Evolutionary conservation across 2,113 vertebrate genomes (phyloP), one percentile per base, ranked within the genome.

Genomic region (Epinephelus cyanopodus): DNA sequence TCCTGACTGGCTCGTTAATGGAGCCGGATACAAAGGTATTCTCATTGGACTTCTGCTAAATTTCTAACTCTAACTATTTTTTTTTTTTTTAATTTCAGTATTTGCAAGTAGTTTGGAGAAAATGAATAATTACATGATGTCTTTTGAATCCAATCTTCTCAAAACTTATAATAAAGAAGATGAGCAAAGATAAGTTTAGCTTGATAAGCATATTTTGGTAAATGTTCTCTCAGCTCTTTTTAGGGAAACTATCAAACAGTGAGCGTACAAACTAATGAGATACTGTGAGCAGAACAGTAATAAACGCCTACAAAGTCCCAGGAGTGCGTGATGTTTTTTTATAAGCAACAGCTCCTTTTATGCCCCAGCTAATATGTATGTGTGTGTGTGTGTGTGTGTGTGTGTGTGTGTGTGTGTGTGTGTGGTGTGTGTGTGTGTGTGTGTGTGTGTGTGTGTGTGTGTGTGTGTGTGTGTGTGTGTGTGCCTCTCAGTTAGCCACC

Each of bases 1-100:
- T 87, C 96, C 96, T 23, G 98, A 99, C 95, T 99, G 98, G 98
- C 96, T 95, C 92, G 94, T 94, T 65, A 99, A 99, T 91, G 97
- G 96, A 56, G 98, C 97, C 79, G 98, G 98, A 94, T 96, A 97
- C 95, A 96, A 96, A 95, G 98, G 98, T 99, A 94, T 88, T 37
- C 54, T 69, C 47, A 11, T 7, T 13, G 21, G 4, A 65, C 42
- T 6, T 23, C 25, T 29, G 1, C 29, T 25, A 18, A 39, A 19
- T 68, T 33, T 62, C 18, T 29, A 74, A 56, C 53, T 50, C 3
- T 7, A 23, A 25, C 29, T 6, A 70, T 3, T n/a, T 25, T 76
- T 72, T 10, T 10, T 25, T 17, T 50, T 10, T 10, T 25, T 17
- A 29, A n/a, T n/a, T 33, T 47, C 19, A 70, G 8, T 47, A 57